Base-by-base conservation (phyloP, 2,888 invertebrate species). In the Caenorhabditis sp. region DNA sequence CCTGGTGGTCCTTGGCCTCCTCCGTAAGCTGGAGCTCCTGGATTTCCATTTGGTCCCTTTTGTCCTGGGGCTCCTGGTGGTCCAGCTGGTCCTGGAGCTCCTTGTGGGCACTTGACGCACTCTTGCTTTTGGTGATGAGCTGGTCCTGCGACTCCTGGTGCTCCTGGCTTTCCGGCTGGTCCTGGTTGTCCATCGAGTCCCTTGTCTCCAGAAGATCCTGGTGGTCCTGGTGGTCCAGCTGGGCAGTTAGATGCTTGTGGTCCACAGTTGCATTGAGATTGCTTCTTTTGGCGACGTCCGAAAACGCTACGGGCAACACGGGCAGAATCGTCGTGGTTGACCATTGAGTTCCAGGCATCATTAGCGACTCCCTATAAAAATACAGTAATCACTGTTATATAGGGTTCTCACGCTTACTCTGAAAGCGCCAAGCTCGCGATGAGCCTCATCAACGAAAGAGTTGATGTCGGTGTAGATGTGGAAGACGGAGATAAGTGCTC, bases 171-270 rank as follows among this genome's bases (percentile, higher is more conserved):
- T 76, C 80, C 82, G 19, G 81, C 72, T 58, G 69, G 70, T 74
- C 85, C 86, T 70, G 85, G 81, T 22, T 82, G 74, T 70, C 81
- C 85, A 24, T 81, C 82, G 16, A 63, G 74, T 85, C 85, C 85
- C 54, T 66, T 73, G 26, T 85, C 83, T 85, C 85, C 85, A 10
- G 77, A 41, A 28, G 77, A 63, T 79, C 88, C 88, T 47, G 85
- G 88, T 19, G 87, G 85, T 75, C 89, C 89, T 51, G 83, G 85
- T 59, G 85, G 86, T 59, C 89, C 89, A 35, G 80, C 80, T 61
- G 88, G 85, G 59, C 89, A 88, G 68, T 74, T 80, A 49, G 68
- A 77, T 16, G 85, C 70, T 58, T 85, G 84, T 38, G 85, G 82
- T 56, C 84, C 86, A 54, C 88, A 88, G 51, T 75, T 72, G 75